A percentile compares a stretch with the other conserved stretches of the same genome.
These are phyloP conservation scores for Philonicus albiceps DNA, from an alignment of 2,888 invertebrate genomes.

Conservation along the genomic window DNA sequence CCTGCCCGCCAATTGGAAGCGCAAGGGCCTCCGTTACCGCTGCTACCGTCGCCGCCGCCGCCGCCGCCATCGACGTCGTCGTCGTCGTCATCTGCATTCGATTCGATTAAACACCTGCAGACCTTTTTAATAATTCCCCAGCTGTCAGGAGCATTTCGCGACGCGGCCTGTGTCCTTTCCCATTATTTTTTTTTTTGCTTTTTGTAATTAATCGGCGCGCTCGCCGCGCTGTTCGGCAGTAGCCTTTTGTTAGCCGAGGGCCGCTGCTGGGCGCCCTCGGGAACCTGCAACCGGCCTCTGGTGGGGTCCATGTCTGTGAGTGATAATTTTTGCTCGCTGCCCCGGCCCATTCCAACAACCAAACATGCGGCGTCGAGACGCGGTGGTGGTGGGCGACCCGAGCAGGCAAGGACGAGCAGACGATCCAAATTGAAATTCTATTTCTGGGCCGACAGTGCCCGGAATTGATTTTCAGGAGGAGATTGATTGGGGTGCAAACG, in stretches of 20 bases:
- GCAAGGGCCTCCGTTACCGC: background rate
- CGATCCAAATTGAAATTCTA: background rate
- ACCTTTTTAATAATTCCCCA: slow-evolving; percentile 4
- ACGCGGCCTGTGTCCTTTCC: background rate
- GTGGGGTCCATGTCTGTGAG: background rate
- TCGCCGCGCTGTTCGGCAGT: background rate
- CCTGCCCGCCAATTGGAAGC: background rate
- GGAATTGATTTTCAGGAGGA: background rate
- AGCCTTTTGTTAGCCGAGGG: background rate
- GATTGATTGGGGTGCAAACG: background rate
- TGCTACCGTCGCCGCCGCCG: background rate
- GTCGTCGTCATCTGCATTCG: background rate
- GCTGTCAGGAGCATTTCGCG: slow-evolving; percentile 27
- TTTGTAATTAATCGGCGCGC: slow-evolving; percentile 22
- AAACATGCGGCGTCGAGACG: background rate
- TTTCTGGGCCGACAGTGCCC: background rate
- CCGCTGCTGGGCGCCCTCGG: background rate
- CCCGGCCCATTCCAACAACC: background rate
- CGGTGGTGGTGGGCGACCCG: background rate
- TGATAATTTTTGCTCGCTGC: background rate
- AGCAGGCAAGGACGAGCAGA: background rate
- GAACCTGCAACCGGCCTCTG: background rate
- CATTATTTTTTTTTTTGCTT: too few relatives aligned
- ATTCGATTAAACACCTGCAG: slow-evolving; percentile 27
- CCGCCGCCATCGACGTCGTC: background rate